phyloP scores from a whole-genome alignment of 2,888 invertebrate genomes.

The Pseudoips prasinana region DNA sequence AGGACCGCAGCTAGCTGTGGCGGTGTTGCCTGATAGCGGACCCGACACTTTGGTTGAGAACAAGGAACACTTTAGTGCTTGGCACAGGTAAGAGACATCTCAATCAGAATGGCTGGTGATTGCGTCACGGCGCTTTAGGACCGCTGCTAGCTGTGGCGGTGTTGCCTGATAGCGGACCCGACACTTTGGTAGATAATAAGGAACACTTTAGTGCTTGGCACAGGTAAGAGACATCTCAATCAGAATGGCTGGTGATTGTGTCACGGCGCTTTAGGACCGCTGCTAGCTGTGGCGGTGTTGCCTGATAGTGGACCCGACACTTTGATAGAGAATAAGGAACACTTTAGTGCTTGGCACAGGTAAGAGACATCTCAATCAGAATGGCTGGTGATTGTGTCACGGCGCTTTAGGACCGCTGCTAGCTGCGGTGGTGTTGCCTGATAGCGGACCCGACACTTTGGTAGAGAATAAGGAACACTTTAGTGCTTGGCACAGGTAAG shows the following conservation, averaged over 20 bases:
- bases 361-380: constrained; percentile 33
- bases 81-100: no score
- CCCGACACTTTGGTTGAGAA: constrained; percentile 86
- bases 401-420: constrained; percentile 84
- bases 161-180: constrained; percentile 85
- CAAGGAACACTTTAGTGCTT: constrained; percentile 90
- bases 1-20: constrained; percentile 84
- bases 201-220: constrained; percentile 93
- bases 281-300: constrained; percentile 84
- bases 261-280: constrained; percentile 80
- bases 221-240: constrained; percentile 52
- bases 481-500: constrained; percentile 88
- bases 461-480: constrained; percentile 89
- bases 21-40: constrained; percentile 85
- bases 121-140: no score
- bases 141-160: constrained; percentile 84
- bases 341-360: constrained; percentile 91
- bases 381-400: constrained; percentile 55
- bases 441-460: constrained; percentile 85
- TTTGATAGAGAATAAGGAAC: constrained; percentile 86
- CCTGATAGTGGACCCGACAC: constrained; percentile 86
- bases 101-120: no score
- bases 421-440: constrained; percentile 85
- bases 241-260: constrained; percentile 55
- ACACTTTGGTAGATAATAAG: constrained; percentile 86